Evolutionary conservation across 1,140 invertebrate genomes (phyloP), one percentile per base, ranked within the genome.

Genomic region (Euwallacea fornicatus): DNA sequence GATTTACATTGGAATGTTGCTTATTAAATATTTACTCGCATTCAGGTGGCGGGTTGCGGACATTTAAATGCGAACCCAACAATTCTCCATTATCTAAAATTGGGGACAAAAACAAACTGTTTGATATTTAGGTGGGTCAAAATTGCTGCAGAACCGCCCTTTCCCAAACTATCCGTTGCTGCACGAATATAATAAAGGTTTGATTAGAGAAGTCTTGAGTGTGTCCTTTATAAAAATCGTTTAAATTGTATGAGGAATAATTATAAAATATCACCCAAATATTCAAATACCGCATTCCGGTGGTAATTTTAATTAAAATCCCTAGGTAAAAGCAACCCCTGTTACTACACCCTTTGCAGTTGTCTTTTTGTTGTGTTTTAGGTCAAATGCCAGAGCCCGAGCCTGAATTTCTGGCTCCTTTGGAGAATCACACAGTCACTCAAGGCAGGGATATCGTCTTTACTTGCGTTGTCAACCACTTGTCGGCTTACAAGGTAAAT

Each of bases 391-490:
- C 76, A 59, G 74, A 79, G 61, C 82, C 83, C 43, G 86, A 89
- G 75, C 93, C 93, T 15, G 88, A 92, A 79, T 96, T 96, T 83
- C 85, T 94, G 74, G 88, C 88, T 7, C 89, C 90, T n/a, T 81
- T 97, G 75, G 91, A 93, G 78, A 96, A 97, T 81, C 85, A 93
- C 66, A 95, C 93, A 7, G 91, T 95, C 42, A 89, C 93, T 50
- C 90, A 94, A 82, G 94, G 94, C 46, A 85, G 93, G 54, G 93
- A 95, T 79, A 88, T 94, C 16, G 90, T 87, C 73, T 94, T 96
- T 80, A 94, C 93, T 8, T 96, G 94, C 78, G 89, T 93, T 64
- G 93, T 96, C 72, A 94, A 94, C 81, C 91, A 94, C 83, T 86
- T 96, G 42, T 90, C 91, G 61, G 82, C 85, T 69, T 95, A 93